Conservation (phyloP, 2,888 invertebrate genomes). For the Pristionchus fissidentatus region DNA sequence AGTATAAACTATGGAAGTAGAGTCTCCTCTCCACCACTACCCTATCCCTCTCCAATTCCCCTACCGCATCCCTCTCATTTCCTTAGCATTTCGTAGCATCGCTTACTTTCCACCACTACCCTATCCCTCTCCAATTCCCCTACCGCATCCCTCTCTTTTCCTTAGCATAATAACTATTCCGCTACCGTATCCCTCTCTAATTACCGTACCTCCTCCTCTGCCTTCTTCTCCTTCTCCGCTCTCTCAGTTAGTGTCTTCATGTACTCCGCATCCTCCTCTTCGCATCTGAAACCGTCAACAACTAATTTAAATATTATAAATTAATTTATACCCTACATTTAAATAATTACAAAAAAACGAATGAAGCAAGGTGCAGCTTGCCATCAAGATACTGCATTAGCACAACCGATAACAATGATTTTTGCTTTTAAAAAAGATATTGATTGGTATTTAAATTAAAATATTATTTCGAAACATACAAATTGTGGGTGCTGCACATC, state of each 20-base stretch:
- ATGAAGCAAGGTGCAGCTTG: background rate
- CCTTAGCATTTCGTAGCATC: no score
- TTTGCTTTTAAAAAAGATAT: no score
- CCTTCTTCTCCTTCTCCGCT: constrained; percentile 8
- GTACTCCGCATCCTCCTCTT: constrained; percentile 19
- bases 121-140: no score
- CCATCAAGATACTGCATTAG: background rate
- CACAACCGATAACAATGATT: no score
- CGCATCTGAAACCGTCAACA: constrained; percentile 5
- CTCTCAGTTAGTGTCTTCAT: background rate
- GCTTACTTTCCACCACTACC: no score
- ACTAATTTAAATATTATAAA: background rate
- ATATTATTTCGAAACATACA: background rate
- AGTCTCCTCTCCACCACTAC: no score
- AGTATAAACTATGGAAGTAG: no score
- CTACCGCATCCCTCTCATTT: no score
- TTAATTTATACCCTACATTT: background rate
- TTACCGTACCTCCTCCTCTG: constrained; percentile 39
- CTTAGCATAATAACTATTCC: no score
- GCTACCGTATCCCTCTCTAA: no score
- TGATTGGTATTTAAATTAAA: background rate
- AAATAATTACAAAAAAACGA: background rate
- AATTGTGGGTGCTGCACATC: constrained; percentile 58
- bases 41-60: no score
- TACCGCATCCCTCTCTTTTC: no score